These are phyloP conservation scores for Ornithoptera alexandrae DNA, from an alignment of 2,888 invertebrate genomes.

Conservation along the genomic window DNA sequence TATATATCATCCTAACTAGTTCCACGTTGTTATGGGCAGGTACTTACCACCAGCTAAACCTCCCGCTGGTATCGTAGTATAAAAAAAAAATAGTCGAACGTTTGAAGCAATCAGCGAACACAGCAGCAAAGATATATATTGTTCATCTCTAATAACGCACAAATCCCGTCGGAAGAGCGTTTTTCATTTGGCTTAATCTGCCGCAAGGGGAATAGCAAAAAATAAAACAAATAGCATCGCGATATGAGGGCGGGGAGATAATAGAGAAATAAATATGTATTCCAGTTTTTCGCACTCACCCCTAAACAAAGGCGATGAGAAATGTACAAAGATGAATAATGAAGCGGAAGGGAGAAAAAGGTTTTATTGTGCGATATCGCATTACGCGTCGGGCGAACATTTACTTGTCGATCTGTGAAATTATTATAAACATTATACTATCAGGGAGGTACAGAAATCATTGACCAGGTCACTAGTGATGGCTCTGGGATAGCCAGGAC, in stretches of 20 bases:
- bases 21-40: no score
- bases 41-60: no score
- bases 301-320: constrained; percentile 9
- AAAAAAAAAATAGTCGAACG: no score
- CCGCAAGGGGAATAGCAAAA: constrained; percentile 21
- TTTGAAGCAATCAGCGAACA: constrained; percentile 1
- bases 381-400: no score
- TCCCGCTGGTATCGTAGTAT: no score
- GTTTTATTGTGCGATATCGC: constrained; percentile 3
- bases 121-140: not conserved
- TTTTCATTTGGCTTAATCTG: constrained; percentile 23
- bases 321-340: constrained; percentile 17
- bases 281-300: constrained; percentile 19
- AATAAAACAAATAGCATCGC: constrained; percentile 16
- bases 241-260: constrained; percentile 18
- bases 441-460: no score
- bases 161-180: constrained; percentile 20
- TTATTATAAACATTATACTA: no score
- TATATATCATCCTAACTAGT: no score
- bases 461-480: no score
- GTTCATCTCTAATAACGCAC: constrained; percentile 22
- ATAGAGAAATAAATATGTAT: constrained; percentile 25
- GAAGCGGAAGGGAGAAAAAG: constrained; percentile 11
- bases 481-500: no score
- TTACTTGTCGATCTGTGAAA: no score